phyloP scores from a whole-genome alignment of 2,888 invertebrate species.

The Agrochola lychnidis region DNA sequence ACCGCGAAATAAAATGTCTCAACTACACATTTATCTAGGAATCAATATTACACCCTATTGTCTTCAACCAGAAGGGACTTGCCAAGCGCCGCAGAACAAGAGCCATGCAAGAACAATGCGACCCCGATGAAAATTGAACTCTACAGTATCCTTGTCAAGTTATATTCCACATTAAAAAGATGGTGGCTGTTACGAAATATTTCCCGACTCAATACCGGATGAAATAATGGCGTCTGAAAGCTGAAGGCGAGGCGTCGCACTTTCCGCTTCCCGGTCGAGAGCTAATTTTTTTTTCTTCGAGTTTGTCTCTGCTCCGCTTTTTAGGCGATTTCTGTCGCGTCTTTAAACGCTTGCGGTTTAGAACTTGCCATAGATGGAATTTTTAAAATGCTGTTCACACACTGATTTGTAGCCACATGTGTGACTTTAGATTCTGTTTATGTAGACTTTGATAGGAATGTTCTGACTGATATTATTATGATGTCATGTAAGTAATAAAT shows the following conservation, averaged over 20 bases:
- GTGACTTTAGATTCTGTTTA: constrained; percentile 35
- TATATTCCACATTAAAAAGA: constrained; percentile 72
- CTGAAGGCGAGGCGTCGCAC: constrained; percentile 81
- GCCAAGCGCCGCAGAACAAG: constrained; percentile 58
- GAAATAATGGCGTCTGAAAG: constrained; percentile 84
- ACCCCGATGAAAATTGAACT: constrained; percentile 77
- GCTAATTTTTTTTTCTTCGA: constrained; percentile 75
- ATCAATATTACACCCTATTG: constrained; percentile 77
- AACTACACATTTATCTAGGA: constrained; percentile 69
- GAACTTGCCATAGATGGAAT: constrained; percentile 72
- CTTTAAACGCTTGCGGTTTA: constrained; percentile 72
- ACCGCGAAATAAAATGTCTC: constrained; percentile 67
- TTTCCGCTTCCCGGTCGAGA: constrained; percentile 80
- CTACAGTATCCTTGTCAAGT: constrained; percentile 72
- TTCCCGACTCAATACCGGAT: constrained; percentile 78
- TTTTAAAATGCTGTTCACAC: constrained; percentile 67
- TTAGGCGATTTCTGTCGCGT: constrained; percentile 72
- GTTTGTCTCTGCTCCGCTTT: constrained; percentile 76
- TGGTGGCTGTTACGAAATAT: constrained; percentile 72
- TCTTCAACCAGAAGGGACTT: constrained; percentile 70
- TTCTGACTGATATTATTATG: not conserved
- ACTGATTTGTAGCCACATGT: constrained; percentile 16
- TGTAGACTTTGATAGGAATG: constrained; percentile 3
- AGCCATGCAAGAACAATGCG: constrained; percentile 68
- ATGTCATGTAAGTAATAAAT: constrained; percentile 22